Percentiles rank a stretch among this genome's conserved stretches.
phyloP scores from a whole-genome alignment of 2,797 vertebrate genomes.

The Echiichthys vipera region DNA sequence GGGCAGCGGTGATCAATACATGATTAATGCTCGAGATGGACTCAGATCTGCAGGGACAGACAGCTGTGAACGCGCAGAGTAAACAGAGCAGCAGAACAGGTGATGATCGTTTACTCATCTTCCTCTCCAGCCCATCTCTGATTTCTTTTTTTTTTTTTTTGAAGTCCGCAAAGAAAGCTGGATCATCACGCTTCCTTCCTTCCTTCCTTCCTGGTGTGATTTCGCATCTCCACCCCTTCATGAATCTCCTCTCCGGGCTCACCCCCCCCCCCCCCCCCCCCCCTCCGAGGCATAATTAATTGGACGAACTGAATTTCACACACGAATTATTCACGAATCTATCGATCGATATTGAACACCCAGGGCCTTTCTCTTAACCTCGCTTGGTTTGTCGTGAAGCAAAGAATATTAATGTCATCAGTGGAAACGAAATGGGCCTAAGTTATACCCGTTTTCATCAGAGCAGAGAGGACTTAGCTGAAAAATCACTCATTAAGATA shows the following conservation, averaged over 20 bases:
- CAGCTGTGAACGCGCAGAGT: conserved; percentile 17
- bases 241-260: conserved; percentile 49
- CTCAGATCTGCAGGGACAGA: conserved; percentile 53
- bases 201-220: conserved; percentile 28
- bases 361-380: conserved; percentile 80
- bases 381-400: conserved; percentile 78
- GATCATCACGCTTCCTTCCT: conserved; percentile 39
- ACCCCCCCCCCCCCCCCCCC: background rate
- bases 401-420: conserved; percentile 79
- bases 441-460: conserved; percentile 44
- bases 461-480: background rate
- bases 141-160: conserved; percentile 7
- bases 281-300: conserved; percentile 82
- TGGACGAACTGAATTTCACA: conserved; percentile 86
- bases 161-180: conserved; percentile 24
- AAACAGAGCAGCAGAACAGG: conserved; percentile 36
- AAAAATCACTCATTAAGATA: conserved; percentile 36
- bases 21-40: conserved; percentile 74
- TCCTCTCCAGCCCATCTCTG: background rate
- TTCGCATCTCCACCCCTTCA: conserved; percentile 44
- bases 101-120: conserved; percentile 40
- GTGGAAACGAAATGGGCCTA: conserved; percentile 50
- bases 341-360: conserved; percentile 85
- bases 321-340: conserved; percentile 87
- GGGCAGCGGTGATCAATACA: conserved; percentile 72